Conservation (phyloP, 2,113 vertebrate species). For the Pachycephala philippinensis region DNA sequence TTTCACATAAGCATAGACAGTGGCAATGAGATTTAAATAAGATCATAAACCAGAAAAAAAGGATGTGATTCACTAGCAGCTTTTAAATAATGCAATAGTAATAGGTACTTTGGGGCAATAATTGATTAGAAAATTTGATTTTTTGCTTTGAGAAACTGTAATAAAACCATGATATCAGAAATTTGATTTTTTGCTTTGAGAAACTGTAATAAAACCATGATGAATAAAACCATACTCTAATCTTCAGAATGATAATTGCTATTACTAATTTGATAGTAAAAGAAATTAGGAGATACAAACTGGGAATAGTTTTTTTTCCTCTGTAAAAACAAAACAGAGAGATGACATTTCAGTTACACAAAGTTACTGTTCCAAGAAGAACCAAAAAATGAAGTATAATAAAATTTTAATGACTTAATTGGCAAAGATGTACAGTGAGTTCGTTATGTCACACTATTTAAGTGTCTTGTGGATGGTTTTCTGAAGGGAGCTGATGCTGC, state of each 20-base stretch:
- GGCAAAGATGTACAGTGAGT: not conserved
- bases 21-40: not conserved
- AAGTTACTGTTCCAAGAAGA: not conserved
- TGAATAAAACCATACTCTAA: not conserved
- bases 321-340: not conserved
- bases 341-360: not conserved
- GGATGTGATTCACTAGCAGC: not conserved
- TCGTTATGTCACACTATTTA: not conserved
- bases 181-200: not conserved
- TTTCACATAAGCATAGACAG: not conserved
- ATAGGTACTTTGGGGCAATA: not conserved
- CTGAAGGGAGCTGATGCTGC: not conserved
- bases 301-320: not conserved
- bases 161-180: not conserved
- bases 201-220: not conserved
- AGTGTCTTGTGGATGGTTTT: not conserved
- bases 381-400: not conserved
- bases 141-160: not conserved
- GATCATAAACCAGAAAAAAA: not conserved
- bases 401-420: conserved; percentile 3
- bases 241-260: not conserved
- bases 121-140: not conserved
- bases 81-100: not conserved
- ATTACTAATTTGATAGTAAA: not conserved
- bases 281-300: not conserved